phyloP scores from a whole-genome alignment of 2,888 invertebrate genomes.

The Troides oblongomaculatus region DNA sequence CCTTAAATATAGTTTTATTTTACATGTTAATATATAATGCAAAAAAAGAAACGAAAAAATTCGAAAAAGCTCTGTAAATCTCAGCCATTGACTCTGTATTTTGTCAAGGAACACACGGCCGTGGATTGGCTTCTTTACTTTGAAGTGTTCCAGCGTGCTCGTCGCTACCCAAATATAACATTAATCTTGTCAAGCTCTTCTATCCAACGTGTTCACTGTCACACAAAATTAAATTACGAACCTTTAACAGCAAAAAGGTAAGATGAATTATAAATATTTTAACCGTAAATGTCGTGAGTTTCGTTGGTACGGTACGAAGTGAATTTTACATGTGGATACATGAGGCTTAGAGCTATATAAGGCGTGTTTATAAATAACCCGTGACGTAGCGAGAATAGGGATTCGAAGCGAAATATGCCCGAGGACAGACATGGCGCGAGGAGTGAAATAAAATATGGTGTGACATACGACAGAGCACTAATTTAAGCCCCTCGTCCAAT shows the following conservation, averaged over 20 bases:
- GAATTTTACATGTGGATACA: slow-evolving; percentile 14
- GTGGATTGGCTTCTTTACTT: slow-evolving; percentile 37
- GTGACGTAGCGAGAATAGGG: slow-evolving; percentile 62
- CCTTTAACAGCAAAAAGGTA: slow-evolving; percentile 19
- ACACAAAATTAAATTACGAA: slow-evolving; percentile 44
- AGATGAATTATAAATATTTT: slow-evolving; percentile 30
- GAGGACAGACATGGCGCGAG: slow-evolving; percentile 48
- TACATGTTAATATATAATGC: background rate
- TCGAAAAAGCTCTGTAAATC: slow-evolving; percentile 33
- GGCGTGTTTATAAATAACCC: slow-evolving; percentile 68
- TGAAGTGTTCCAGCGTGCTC: slow-evolving; percentile 57
- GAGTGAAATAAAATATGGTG: slow-evolving; percentile 68
- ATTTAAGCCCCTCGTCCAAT: slow-evolving; percentile 67
- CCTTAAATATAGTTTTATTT: too few species aligned
- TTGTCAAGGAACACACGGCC: slow-evolving; percentile 51
- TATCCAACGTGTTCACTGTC: slow-evolving; percentile 51
- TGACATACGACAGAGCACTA: slow-evolving; percentile 72
- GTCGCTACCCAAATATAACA: slow-evolving; percentile 53
- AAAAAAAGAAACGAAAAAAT: background rate
- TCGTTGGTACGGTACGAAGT: slow-evolving; percentile 34
- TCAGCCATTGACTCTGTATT: slow-evolving; percentile 51
- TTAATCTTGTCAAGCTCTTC: slow-evolving; percentile 67
- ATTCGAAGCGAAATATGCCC: slow-evolving; percentile 61
- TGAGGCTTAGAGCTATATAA: slow-evolving; percentile 56
- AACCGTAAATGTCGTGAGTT: slow-evolving; percentile 28